phyloP scores from a whole-genome alignment of 2,113 vertebrate genomes.

The Centropus unirufus region DNA sequence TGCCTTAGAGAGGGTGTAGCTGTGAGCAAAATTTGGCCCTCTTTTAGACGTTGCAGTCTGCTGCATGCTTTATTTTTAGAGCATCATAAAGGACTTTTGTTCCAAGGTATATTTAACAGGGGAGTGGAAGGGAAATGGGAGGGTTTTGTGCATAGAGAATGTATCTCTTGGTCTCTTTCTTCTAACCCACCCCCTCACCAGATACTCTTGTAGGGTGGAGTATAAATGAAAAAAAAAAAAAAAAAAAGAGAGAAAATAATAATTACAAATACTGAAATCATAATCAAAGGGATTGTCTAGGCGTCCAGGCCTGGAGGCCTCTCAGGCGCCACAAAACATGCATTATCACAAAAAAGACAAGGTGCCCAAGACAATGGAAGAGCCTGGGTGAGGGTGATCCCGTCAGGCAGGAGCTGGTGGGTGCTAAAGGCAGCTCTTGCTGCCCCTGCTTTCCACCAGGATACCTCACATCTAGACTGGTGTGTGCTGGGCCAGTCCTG shows the following conservation, averaged over 20 bases:
- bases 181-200: conserved; percentile 56
- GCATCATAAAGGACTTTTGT: conserved; percentile 72
- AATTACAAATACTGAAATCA: conserved; percentile 55
- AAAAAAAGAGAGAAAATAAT: conserved; percentile 29
- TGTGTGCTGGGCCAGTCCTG: not conserved
- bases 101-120: conserved; percentile 73
- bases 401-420: not conserved
- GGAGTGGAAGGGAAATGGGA: conserved; percentile 71
- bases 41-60: conserved; percentile 25
- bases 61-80: conserved; percentile 71
- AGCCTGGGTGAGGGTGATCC: not conserved
- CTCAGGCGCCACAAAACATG: not conserved
- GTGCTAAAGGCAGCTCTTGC: not conserved
- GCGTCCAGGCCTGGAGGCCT: conserved; percentile 39
- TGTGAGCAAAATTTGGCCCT: conserved; percentile 53
- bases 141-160: conserved; percentile 53
- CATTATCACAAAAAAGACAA: conserved; percentile 3
- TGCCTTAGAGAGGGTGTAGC: conserved; percentile 60
- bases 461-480: accelerated
- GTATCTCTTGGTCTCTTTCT: conserved; percentile 51
- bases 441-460: not conserved
- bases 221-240: not conserved
- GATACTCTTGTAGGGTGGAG: conserved; percentile 68
- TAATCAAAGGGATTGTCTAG: conserved; percentile 30
- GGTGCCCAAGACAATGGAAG: not conserved